Base-by-base conservation (phyloP, 1,140 invertebrate genomes). In the Araneus ventricosus region DNA sequence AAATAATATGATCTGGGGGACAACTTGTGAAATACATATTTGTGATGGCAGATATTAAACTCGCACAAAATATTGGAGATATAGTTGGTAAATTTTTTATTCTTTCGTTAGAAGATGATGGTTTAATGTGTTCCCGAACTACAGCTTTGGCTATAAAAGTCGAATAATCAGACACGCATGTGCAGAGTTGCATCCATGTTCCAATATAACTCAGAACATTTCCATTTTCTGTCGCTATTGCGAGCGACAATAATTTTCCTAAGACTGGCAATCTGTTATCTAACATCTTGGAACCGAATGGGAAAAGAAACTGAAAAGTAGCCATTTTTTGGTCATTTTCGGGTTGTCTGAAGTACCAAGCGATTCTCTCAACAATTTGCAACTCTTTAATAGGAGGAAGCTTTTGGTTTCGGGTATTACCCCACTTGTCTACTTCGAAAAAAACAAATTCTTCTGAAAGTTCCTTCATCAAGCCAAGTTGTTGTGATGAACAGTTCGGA, bases 341-440 rank as follows among this genome's bases (percentile, higher is more conserved):
- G 0, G 86, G 86, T 34, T 82, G 52, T 52, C 87, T 37, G n/a
- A 93, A 93, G 85, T 88, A 93, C 34, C 86, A 89, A 14, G 92
- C 70, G 14, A 93, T 88, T 52, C 92, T 41, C 24, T 93, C 92
- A 41, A 93, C 75, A 20, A 93, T 89, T 41, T 93, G 92, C 20
- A 93, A 34, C 39, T 89, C 92, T 30, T 93, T 93, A 22, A 93
- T 93, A 4, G 92, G 92, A 6, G 92, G 87, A 22, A 93, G 87
- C 39, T 93, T 93, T 37, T 93, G 92, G 84, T 89, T 89, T 30
- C 92, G 70, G 24, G 27, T 52, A n/a, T 93, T 88, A 34, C 92
- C 92, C 92, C 92, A 93, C 34, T 93, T 88, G 22, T 93, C 92
- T 4, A 93, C 27, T 84, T 93, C 92, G 61, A 93, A 93, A 89